Conservation (phyloP, 2,113 vertebrate species). For the Anhinga anhinga region DNA sequence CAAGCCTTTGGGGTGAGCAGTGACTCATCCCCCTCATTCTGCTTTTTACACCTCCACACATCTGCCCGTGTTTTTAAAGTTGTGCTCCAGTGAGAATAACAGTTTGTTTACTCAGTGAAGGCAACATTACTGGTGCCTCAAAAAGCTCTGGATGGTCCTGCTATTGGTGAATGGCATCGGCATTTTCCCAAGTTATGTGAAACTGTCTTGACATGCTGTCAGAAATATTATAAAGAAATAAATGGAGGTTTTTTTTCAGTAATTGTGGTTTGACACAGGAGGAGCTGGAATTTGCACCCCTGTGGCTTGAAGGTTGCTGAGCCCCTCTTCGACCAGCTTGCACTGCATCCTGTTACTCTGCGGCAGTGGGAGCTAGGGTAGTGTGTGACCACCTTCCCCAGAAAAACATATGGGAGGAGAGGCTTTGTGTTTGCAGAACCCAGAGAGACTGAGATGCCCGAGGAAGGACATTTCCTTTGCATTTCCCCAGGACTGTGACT, state of each 20-base stretch:
- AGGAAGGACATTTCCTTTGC: not conserved
- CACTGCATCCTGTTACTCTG: not conserved
- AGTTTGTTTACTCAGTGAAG: not conserved
- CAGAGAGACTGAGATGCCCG: not conserved
- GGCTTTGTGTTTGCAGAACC: not conserved
- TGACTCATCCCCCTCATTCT: not conserved
- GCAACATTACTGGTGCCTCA: not conserved
- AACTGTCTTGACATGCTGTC: not conserved
- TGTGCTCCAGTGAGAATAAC: not conserved
- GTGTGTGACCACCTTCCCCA: not conserved
- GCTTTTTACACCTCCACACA: not conserved
- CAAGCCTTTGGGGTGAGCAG: not conserved
- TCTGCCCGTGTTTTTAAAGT: not conserved
- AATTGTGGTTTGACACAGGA: not conserved
- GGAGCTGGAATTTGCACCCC: not conserved
- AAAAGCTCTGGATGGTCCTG: not conserved
- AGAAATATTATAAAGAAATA: not conserved
- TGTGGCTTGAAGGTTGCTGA: not conserved
- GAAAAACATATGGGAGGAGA: not conserved
- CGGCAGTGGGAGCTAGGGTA: not conserved
- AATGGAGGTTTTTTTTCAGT: not conserved
- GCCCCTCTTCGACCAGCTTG: not conserved
- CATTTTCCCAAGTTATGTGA: not conserved
- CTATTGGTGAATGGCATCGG: not conserved
- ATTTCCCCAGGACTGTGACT: not conserved